Base-by-base conservation (phyloP, 2,797 vertebrate genomes). In the Macroramphosus scolopax region DNA sequence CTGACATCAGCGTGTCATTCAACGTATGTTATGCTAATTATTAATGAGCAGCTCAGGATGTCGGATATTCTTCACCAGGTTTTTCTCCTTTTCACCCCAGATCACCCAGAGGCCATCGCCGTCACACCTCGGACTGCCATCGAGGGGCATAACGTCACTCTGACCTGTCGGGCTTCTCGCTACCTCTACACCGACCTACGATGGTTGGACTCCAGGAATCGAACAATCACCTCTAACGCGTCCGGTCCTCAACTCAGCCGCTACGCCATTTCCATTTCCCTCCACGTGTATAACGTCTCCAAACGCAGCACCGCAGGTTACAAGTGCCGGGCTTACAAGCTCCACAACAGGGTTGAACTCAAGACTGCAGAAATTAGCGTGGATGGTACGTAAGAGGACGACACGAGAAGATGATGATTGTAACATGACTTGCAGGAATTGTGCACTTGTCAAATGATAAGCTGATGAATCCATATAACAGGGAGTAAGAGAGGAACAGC, bases 131-230 rank as follows among this genome's bases (percentile, higher is more conserved):
- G 0, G 48, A 65, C 22, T 2, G 86, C 84, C 37, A 82, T 93
- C 0, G 88, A 90, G 40, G 91, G 93, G 4, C 83, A 80, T 0
- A 51, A 94, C 0, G 46, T 91, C 25, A 86, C 4, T 4, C 72
- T 97, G 64, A 89, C 83, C 36, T 97, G 95, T 74, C 61, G 74
- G n/a, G 92, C 89, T 5, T 78, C 92, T 33, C 92, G 84, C 42
- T 95, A 92, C 80, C 86, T 94, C 47, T 94, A 92, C 77, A 89
- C 78, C 2, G 68, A 83, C 30, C 79, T 95, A 11, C 63, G 32
- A 31, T 97, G 94, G 94, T 63, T 87, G 26, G 76, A 88, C 51
- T 86, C 90, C n/a, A 67, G 57, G 36, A 85, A 87, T 38, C 63
- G 63, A 49, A 80, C 12, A 0, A 40, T 92, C 33, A 80, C 68